A percentile compares a stretch with the other conserved stretches of the same genome.
Conservation (phyloP, 92 coral and sea anemone genomes). For the Porites rus region DNA sequence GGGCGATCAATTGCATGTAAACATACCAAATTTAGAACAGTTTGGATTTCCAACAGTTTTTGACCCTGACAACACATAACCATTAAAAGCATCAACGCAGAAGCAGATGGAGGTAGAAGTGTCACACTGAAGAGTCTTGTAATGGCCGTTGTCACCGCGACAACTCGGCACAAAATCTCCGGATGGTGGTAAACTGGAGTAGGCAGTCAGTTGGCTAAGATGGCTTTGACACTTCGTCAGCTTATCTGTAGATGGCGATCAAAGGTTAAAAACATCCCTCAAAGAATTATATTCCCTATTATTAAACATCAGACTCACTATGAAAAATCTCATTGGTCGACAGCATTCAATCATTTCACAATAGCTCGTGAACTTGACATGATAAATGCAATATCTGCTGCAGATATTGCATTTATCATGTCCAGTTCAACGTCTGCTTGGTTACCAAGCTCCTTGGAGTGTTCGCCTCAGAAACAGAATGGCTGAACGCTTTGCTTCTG, state of each 20-base stretch:
- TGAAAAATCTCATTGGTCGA: too few relatives aligned
- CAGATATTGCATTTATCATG: too few relatives aligned
- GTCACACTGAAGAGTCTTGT: constrained; percentile 82
- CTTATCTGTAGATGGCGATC: constrained; percentile 7
- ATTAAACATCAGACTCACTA: too few relatives aligned
- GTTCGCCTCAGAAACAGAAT: too few relatives aligned
- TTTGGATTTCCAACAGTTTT: constrained; percentile 73
- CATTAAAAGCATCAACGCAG: constrained; percentile 79
- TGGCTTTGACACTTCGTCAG: constrained; percentile 74
- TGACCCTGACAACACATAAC: constrained; percentile 74
- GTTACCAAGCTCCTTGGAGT: too few relatives aligned
- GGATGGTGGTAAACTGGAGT: constrained; percentile 56
- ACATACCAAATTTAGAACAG: constrained; percentile 55
- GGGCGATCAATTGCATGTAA: background rate
- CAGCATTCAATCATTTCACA: too few relatives aligned
- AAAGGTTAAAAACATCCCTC: background rate
- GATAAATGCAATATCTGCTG: too few relatives aligned
- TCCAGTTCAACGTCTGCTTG: too few relatives aligned
- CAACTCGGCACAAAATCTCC: constrained; percentile 85
- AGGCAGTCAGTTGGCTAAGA: constrained; percentile 50
- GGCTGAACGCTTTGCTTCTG: too few relatives aligned
- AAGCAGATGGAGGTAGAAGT: constrained; percentile 75
- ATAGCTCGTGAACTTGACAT: too few relatives aligned
- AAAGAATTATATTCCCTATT: too few relatives aligned
- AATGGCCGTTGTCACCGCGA: constrained; percentile 73